Evolutionary conservation across 2,888 invertebrate genomes (phyloP).

Genomic region (Stegophylla sp.): DNA sequence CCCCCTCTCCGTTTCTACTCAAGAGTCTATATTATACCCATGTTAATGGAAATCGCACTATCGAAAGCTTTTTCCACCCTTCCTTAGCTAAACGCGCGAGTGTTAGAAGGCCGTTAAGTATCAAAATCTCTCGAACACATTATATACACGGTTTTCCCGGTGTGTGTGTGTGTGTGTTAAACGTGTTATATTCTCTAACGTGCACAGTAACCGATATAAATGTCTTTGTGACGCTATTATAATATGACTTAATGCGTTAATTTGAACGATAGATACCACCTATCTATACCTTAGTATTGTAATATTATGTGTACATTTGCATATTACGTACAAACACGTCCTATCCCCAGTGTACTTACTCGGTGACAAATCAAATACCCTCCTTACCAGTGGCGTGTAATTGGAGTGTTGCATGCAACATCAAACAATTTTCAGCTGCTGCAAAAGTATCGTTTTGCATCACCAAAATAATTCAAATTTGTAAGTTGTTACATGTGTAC

Average conservation of each 20-base stretch:
- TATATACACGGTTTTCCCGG: constrained; percentile 5
- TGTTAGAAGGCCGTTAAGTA: constrained; percentile 33
- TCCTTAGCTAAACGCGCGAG: constrained; percentile 9
- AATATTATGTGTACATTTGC: too few relatives aligned
- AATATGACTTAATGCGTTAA: constrained; percentile 12
- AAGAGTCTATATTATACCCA: constrained; percentile 25
- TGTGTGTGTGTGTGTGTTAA: too few relatives aligned
- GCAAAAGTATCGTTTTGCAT: too few relatives aligned
- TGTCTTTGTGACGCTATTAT: constrained; percentile 9
- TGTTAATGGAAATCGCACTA: constrained; percentile 53
- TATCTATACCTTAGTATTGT: too few relatives aligned
- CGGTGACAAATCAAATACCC: background rate
- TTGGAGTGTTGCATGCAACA: too few relatives aligned
- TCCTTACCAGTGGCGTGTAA: too few relatives aligned
- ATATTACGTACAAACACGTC: background rate
- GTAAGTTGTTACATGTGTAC: too few relatives aligned
- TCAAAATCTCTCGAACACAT: constrained; percentile 38
- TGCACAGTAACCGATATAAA: background rate
- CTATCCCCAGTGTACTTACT: background rate
- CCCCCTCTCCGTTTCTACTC: constrained; percentile 6
- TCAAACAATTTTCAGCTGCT: too few relatives aligned
- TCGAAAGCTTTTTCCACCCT: constrained; percentile 44
- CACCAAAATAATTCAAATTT: too few relatives aligned
- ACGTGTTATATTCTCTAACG: too few relatives aligned
- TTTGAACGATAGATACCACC: background rate